These are phyloP conservation scores for Auanema freiburgensis DNA, from an alignment of 2,888 invertebrate genomes.

Conservation along the genomic window DNA sequence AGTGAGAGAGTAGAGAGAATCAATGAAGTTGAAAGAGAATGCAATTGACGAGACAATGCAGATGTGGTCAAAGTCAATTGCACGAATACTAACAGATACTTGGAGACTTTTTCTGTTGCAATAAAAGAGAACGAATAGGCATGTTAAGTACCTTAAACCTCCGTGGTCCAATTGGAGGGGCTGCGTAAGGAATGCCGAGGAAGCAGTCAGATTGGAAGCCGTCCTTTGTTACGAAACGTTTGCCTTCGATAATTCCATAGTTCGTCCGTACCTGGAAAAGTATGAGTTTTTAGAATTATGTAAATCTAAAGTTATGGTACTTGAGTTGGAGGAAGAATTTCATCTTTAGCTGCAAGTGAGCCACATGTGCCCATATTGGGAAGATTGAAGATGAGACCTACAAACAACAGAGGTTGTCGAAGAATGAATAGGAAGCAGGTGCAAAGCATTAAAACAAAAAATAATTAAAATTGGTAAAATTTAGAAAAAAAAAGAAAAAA, in stretches of 20 bases:
- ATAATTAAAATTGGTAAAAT: too few relatives aligned
- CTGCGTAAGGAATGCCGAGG: constrained; percentile 43
- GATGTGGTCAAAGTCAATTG: too few relatives aligned
- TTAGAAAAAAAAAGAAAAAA: too few relatives aligned
- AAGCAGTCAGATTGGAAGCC: constrained; percentile 36
- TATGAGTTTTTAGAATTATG: neutral
- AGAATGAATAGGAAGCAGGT: too few relatives aligned
- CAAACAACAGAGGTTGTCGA: too few relatives aligned
- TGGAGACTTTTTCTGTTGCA: neutral
- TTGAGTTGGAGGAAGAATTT: neutral
- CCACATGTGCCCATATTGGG: constrained; percentile 1
- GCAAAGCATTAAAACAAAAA: too few relatives aligned
- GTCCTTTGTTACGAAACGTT: constrained; percentile 2
- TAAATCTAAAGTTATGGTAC: neutral
- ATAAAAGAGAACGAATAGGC: neutral
- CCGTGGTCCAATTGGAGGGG: constrained; percentile 38
- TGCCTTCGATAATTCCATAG: constrained; percentile 13
- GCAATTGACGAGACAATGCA: too few relatives aligned
- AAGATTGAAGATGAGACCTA: too few relatives aligned
- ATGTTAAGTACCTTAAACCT: constrained; percentile 34
- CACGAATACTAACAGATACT: too few relatives aligned
- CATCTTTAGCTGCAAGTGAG: constrained; percentile 1
- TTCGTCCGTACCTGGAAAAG: constrained; percentile 14
- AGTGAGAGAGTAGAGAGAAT: too few relatives aligned
- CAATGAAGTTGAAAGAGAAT: too few relatives aligned